A percentile compares a stretch with the other conserved stretches of the same genome.
Evolutionary conservation across 1,140 invertebrate genomes (phyloP).

Genomic region (Neotoxoptera formosana): DNA sequence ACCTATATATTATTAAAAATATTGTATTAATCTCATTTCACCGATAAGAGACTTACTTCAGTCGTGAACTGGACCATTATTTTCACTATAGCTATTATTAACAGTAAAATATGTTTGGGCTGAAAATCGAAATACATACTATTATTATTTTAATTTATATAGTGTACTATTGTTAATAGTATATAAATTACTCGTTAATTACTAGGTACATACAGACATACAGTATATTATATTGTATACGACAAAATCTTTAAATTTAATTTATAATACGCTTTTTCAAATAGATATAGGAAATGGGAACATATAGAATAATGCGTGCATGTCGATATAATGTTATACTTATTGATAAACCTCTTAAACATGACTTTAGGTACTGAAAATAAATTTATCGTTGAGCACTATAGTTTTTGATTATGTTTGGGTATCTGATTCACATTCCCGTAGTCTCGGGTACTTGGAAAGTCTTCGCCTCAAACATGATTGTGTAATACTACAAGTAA

Average conservation of each 20-base stretch:
- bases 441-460: background rate
- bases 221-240: background rate
- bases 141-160: too few relatives aligned
- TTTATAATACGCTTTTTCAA: too few relatives aligned
- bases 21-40: background rate
- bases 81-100: background rate
- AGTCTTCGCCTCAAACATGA: background rate
- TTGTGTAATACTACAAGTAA: background rate
- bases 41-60: background rate
- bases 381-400: background rate
- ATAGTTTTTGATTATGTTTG: background rate
- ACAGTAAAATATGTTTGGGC: background rate
- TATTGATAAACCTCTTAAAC: background rate
- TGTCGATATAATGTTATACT: background rate
- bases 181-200: background rate
- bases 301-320: too few relatives aligned
- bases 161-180: background rate
- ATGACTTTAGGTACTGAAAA: background rate
- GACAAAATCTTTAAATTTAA: too few relatives aligned
- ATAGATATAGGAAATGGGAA: too few relatives aligned
- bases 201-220: too few relatives aligned
- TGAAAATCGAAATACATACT: background rate
- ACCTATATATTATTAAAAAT: background rate
- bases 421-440: background rate
- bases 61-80: background rate